A percentile compares a stretch with the other conserved stretches of the same genome.
Conservation (phyloP, 2,888 invertebrate genomes). For the Odontomyia ornata region DNA sequence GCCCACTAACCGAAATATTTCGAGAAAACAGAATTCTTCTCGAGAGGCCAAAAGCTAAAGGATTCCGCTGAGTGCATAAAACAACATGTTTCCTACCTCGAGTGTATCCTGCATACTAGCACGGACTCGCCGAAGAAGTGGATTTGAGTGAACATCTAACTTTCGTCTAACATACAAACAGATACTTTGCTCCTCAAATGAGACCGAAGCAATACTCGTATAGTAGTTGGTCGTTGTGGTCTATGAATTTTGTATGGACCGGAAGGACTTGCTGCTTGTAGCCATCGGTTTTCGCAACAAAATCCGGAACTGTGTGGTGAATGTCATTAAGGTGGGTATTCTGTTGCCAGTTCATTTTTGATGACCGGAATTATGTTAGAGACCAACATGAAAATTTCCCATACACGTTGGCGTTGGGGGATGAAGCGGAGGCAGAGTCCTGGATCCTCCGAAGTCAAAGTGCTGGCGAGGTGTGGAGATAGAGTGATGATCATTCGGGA, state of each 20-base stretch:
- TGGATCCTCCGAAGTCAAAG: neutral
- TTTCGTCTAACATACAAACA: neutral
- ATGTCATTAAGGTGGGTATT: constrained; percentile 42
- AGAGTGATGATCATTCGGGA: constrained; percentile 20
- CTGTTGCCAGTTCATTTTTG: constrained; percentile 40
- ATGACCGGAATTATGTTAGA: constrained; percentile 37
- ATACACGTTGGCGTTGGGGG: neutral
- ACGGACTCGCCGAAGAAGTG: neutral
- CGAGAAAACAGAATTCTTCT: neutral
- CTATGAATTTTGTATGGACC: constrained; percentile 40
- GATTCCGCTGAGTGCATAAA: constrained; percentile 1
- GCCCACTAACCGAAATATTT: neutral
- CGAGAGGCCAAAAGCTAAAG: constrained; percentile 1
- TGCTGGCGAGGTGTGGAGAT: neutral
- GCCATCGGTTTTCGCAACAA: constrained; percentile 30
- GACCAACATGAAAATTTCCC: constrained; percentile 6
- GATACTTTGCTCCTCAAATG: neutral
- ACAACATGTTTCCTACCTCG: neutral
- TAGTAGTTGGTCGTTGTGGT: constrained; percentile 31
- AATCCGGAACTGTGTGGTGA: constrained; percentile 38
- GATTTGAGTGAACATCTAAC: neutral
- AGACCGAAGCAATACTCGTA: constrained; percentile 8
- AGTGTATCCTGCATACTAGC: neutral
- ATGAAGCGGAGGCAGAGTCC: neutral
- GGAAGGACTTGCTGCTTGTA: constrained; percentile 42